A percentile compares a stretch with the other conserved stretches of the same genome.
Conservation (phyloP, 2,113 vertebrate genomes). For the Gymnocephalus cernua region DNA sequence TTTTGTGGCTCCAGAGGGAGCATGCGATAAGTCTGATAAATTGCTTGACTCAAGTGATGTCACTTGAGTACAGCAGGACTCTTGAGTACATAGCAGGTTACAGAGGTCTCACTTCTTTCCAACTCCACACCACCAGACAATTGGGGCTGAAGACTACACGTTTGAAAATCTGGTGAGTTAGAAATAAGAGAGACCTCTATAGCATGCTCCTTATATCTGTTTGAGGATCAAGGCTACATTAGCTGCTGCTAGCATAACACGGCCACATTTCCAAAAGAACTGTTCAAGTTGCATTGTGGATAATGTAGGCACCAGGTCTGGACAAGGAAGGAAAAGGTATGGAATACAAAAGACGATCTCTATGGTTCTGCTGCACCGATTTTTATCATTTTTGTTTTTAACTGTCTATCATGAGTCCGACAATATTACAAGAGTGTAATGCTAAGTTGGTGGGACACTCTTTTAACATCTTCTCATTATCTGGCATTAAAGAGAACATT, state of each 20-base stretch:
- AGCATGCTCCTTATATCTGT: not conserved
- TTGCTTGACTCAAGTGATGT: not conserved
- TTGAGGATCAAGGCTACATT: not conserved
- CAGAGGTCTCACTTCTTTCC: too few species aligned
- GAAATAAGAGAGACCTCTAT: not conserved
- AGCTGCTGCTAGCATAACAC: not conserved
- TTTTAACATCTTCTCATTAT: not conserved
- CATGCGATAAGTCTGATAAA: not conserved
- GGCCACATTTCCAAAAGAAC: not conserved
- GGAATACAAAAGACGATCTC: not conserved
- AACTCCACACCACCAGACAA: not conserved
- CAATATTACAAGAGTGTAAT: not conserved
- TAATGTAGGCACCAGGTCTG: not conserved
- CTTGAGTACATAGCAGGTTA: too few species aligned
- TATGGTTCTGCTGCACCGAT: not conserved
- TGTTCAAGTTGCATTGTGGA: not conserved
- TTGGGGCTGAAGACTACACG: not conserved
- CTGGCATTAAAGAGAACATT: conserved; percentile 17
- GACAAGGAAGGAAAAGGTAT: not conserved
- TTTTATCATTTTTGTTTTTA: not conserved
- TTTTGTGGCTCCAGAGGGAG: not conserved
- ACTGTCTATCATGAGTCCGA: too few species aligned
- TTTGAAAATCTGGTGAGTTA: not conserved
- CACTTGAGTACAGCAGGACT: not conserved
- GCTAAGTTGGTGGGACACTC: not conserved